Percentiles rank a stretch among this genome's conserved stretches.
Evolutionary conservation across 2,113 vertebrate genomes (phyloP).

Genomic region (Clarias gariepinus): DNA sequence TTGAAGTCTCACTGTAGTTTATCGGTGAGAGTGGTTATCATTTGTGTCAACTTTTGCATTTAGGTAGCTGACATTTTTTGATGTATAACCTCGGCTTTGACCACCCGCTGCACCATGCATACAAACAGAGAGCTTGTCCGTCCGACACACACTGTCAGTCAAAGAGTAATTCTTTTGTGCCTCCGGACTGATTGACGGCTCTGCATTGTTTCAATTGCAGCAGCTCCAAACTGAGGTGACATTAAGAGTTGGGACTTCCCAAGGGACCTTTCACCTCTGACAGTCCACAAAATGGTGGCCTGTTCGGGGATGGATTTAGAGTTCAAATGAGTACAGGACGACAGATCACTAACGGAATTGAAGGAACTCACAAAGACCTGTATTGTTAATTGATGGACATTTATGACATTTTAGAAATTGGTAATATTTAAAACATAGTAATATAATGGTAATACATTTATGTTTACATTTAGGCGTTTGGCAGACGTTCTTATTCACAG

Average conservation of each 20-base stretch:
- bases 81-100: slow-evolving; percentile 37
- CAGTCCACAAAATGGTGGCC: slow-evolving; percentile 33
- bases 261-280: slow-evolving; percentile 34
- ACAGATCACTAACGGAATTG: not conserved
- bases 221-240: slow-evolving; percentile 29
- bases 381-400: not conserved
- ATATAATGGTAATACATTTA: not conserved
- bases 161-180: slow-evolving; percentile 23
- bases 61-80: slow-evolving; percentile 26
- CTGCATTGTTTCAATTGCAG: slow-evolving; percentile 20
- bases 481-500: too few relatives aligned
- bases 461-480: too few relatives aligned
- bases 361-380: not conserved
- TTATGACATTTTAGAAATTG: not conserved
- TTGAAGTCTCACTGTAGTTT: not conserved
- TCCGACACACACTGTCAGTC: slow-evolving; percentile 36
- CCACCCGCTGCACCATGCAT: slow-evolving; percentile 25
- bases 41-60: slow-evolving; percentile 20
- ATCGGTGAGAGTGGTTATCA: not conserved
- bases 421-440: not conserved
- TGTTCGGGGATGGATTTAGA: slow-evolving; percentile 16
- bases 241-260: slow-evolving; percentile 24
- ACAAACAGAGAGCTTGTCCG: slow-evolving; percentile 42
- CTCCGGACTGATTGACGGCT: slow-evolving; percentile 37
- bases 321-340: not conserved